phyloP scores from a whole-genome alignment of 2,797 vertebrate species.

The Channallabes apus region DNA sequence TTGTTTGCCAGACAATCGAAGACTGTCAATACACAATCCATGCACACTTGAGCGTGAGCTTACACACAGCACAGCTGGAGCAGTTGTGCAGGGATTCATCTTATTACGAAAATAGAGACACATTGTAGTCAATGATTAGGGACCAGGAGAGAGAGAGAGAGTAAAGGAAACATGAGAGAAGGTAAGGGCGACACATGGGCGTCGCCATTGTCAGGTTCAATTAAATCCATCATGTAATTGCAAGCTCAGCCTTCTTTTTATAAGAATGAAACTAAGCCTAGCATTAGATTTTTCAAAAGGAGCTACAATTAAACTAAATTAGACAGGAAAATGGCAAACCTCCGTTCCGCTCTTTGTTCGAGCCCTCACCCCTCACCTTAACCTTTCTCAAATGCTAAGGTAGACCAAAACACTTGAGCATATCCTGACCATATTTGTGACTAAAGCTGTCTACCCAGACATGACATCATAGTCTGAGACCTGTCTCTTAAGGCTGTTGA shows the following conservation, averaged over 20 bases:
- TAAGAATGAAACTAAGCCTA: constrained; percentile 8
- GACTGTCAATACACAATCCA: not conserved
- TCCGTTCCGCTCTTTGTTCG: not conserved
- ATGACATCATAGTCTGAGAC: constrained; percentile 41
- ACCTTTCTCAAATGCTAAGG: constrained; percentile 29
- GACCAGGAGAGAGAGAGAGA: not conserved
- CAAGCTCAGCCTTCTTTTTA: not conserved
- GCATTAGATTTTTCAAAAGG: not conserved
- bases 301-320: constrained; percentile 6
- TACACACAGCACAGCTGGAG: constrained; percentile 5
- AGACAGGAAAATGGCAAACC: constrained; percentile 14
- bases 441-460: constrained; percentile 21
- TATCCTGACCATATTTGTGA: constrained; percentile 24
- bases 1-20: constrained; percentile 25
- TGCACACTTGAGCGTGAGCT: not conserved
- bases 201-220: constrained; percentile 6
- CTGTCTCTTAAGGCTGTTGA: constrained; percentile 2
- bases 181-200: not conserved
- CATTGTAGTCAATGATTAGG: constrained; percentile 24
- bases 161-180: not conserved
- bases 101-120: constrained; percentile 25
- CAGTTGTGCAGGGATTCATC: not conserved
- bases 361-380: constrained; percentile 25
- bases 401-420: not conserved
- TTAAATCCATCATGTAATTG: not conserved